A percentile compares a stretch with the other conserved stretches of the same genome.
Evolutionary conservation across 2,888 invertebrate species (phyloP).

Genomic region (Keiferia lycopersicella): DNA sequence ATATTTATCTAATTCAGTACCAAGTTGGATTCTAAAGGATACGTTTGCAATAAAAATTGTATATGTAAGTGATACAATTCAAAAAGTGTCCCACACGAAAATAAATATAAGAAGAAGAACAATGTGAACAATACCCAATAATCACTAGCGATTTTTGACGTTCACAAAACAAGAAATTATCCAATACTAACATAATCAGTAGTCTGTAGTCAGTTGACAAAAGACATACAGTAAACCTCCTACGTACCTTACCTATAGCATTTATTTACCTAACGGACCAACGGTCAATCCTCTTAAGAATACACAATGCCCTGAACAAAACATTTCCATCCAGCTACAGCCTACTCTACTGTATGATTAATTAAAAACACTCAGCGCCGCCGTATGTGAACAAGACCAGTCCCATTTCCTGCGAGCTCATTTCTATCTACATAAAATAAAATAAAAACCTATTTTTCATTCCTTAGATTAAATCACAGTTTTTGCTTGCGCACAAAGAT

Average conservation of each 20-base stretch:
- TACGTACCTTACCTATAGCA: neutral
- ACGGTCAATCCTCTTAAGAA: conserved; percentile 9
- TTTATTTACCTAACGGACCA: conserved; percentile 2
- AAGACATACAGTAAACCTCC: neutral
- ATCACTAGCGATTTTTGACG: no score
- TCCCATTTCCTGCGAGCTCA: conserved; percentile 19
- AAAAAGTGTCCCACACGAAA: no score
- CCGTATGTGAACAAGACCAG: conserved; percentile 18
- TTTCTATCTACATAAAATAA: conserved; percentile 1
- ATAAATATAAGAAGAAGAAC: no score
- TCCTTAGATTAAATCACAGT: conserved; percentile 20
- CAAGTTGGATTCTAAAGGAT: no score
- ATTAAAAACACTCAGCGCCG: conserved; percentile 2
- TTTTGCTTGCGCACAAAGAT: conserved; percentile 17
- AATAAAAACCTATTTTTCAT: conserved; percentile 19
- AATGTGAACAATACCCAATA: no score
- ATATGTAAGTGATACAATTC: no score
- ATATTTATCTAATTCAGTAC: no score
- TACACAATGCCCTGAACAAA: conserved; percentile 31
- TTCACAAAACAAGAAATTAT: neutral
- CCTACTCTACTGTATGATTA: conserved; percentile 16
- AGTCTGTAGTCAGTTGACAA: neutral
- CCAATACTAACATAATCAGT: neutral
- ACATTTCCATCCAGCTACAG: conserved; percentile 7
- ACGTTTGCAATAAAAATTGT: no score